Evolutionary conservation across 2,797 vertebrate species (phyloP).

Genomic region (Rhyacichthys aspro): DNA sequence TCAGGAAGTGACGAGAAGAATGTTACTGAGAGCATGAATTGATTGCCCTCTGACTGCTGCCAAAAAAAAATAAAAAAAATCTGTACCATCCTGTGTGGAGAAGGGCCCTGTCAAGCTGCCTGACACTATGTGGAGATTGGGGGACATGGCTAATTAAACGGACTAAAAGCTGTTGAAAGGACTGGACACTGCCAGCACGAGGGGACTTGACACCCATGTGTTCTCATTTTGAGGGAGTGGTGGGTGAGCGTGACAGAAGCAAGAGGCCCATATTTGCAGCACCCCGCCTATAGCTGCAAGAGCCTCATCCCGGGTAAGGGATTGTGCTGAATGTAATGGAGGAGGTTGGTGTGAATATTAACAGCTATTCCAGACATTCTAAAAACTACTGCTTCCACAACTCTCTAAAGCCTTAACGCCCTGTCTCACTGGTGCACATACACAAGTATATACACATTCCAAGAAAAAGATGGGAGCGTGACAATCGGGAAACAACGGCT

Average conservation of each 20-base stretch:
- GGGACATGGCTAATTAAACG: conserved; percentile 75
- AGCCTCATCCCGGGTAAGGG: conserved; percentile 57
- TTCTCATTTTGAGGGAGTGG: conserved; percentile 60
- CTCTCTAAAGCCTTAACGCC: conserved; percentile 48
- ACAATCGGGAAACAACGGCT: conserved; percentile 99
- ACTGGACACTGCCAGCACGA: conserved; percentile 56
- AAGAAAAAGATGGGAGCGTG: conserved; percentile 95
- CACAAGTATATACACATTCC: conserved; percentile 81
- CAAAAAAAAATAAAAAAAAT: conserved; percentile 18
- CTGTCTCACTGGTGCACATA: conserved; percentile 48
- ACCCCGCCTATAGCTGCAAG: conserved; percentile 71
- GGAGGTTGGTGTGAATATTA: conserved; percentile 78
- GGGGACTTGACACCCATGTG: conserved; percentile 72
- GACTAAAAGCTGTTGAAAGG: conserved; percentile 75
- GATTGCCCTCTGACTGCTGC: conserved; percentile 59
- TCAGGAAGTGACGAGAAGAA: conserved; percentile 60
- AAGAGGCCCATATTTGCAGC: conserved; percentile 61
- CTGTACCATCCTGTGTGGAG: conserved; percentile 50
- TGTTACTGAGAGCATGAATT: conserved; percentile 59
- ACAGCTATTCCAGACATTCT: conserved; percentile 91
- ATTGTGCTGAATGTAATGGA: conserved; percentile 34
- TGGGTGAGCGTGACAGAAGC: conserved; percentile 64
- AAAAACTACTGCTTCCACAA: conserved; percentile 38
- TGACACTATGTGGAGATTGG: conserved; percentile 33
- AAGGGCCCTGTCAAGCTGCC: conserved; percentile 45